Evolutionary conservation across 2,888 invertebrate genomes (phyloP).

Genomic region (Steinernema hermaphroditum): DNA sequence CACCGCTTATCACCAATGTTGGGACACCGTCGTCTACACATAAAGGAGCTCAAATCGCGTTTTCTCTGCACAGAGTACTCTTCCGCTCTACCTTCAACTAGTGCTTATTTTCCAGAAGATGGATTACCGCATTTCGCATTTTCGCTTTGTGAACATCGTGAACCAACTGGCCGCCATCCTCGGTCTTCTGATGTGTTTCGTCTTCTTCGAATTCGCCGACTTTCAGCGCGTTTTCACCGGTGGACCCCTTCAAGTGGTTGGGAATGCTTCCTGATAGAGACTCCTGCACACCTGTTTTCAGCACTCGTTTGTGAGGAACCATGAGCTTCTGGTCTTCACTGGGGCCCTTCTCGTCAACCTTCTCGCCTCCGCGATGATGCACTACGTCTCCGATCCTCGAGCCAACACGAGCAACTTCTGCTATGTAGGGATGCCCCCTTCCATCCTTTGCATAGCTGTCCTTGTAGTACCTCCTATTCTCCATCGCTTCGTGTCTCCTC

Average conservation of each 20-base stretch:
- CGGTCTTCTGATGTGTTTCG: neutral
- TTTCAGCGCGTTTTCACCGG: neutral
- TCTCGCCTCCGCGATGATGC: neutral
- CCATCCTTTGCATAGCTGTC: neutral
- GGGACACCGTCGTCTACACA: no score
- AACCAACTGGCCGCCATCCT: neutral
- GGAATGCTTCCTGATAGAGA: neutral
- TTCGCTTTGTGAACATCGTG: neutral
- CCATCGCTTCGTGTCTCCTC: neutral
- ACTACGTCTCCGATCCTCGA: neutral
- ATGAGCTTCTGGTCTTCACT: neutral
- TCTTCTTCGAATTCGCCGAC: neutral
- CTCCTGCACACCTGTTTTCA: neutral
- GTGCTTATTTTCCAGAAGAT: no score
- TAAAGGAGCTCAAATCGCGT: no score
- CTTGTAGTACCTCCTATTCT: neutral
- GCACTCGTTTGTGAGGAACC: neutral
- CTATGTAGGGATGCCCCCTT: slow-evolving; percentile 5
- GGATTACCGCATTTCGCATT: neutral
- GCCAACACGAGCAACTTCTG: neutral
- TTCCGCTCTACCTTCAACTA: no score
- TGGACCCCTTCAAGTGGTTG: neutral
- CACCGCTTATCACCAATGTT: no score
- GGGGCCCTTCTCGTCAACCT: neutral
- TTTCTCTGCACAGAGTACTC: no score